Evolutionary conservation across 1,140 invertebrate species (phyloP), one percentile per base, ranked within the genome.

Genomic region (Drosophila malerkotliana): DNA sequence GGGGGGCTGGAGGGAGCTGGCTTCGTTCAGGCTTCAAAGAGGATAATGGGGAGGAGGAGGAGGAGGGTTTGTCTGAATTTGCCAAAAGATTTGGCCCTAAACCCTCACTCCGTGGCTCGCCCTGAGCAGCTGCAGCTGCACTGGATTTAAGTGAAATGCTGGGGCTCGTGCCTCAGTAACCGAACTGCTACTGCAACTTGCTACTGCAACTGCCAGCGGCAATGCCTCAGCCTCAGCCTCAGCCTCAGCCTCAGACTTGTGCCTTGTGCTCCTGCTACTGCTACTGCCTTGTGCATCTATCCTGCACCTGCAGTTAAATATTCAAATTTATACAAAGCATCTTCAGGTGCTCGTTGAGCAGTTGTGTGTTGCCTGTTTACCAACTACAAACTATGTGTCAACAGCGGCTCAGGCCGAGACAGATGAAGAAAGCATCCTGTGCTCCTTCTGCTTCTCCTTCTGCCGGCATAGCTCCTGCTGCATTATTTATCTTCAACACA

Each of bases 251-350:
- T 18, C 34, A 37, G 34, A 37, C 34, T 37, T 37, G 34, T 37
- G 10, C 34, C 12, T 37, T 37, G 34, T 37, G 34, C 34, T 37
- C 4, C 26, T 5, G 26, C 26, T 26, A 6, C 26, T 26, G 26
- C 6, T 28, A 1, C 26, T 28, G 26, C 26, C 26, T 28, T 28
- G 34, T 60, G 55, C 61, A 44, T 24, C 34, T 10, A 37, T 37
- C 34, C 56, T 49, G 67, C 56, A 41, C 48, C 57, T 76, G 73
- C 62, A 76, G 68, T 88, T 85, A 78, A 87, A 85, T 88, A 85
- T 85, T 85, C 82, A 85, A 85, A 85, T 85, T 85, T 85, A 85
- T 85, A 87, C 82, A 82, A 85, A 76, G 83, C 83, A 82, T 87
- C 82, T 85, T 87, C 78, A 82, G 74, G 73, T 81, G 75, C 79